phyloP scores from a whole-genome alignment of 2,888 invertebrate genomes.

The Cantharis rustica region DNA sequence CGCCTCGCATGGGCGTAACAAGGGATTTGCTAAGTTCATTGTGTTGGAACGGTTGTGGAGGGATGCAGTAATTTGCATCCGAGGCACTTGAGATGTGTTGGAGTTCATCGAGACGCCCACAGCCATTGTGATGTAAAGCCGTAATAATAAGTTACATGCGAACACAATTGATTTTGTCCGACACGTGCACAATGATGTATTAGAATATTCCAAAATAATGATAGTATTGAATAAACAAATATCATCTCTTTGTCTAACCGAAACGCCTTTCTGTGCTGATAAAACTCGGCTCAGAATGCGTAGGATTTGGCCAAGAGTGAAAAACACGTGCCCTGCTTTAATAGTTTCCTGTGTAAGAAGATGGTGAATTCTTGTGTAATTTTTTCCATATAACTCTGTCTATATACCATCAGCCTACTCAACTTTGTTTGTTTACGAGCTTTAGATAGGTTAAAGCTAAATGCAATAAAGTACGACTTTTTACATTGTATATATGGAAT shows the following conservation, averaged over 20 bases:
- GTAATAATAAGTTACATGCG: conserved; percentile 49
- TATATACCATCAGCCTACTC: conserved; percentile 33
- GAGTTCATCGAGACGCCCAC: conserved; percentile 54
- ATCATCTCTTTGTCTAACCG: conserved; percentile 14
- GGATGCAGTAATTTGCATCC: conserved; percentile 36
- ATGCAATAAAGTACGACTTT: conserved; percentile 15
- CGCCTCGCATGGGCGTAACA: conserved; percentile 20
- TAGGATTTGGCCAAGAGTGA: conserved; percentile 34
- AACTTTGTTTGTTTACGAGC: conserved; percentile 32
- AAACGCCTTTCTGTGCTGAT: not conserved
- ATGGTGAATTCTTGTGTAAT: conserved; percentile 25
- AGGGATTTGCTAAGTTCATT: conserved; percentile 33
- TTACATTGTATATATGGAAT: not conserved
- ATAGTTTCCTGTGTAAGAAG: conserved; percentile 26
- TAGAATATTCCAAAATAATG: conserved; percentile 55
- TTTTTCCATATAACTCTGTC: conserved; percentile 20
- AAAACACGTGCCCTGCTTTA: conserved; percentile 37
- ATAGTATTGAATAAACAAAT: conserved; percentile 42
- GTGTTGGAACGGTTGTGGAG: conserved; percentile 37
- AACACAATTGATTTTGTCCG: conserved; percentile 54
- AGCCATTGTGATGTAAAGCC: conserved; percentile 47
- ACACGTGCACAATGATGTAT: conserved; percentile 56
- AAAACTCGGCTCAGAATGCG: conserved; percentile 29
- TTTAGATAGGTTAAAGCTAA: conserved; percentile 28
- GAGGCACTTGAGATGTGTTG: conserved; percentile 50